Evolutionary conservation across 2,888 invertebrate species (phyloP).

Genomic region (Cordilura impudica): DNA sequence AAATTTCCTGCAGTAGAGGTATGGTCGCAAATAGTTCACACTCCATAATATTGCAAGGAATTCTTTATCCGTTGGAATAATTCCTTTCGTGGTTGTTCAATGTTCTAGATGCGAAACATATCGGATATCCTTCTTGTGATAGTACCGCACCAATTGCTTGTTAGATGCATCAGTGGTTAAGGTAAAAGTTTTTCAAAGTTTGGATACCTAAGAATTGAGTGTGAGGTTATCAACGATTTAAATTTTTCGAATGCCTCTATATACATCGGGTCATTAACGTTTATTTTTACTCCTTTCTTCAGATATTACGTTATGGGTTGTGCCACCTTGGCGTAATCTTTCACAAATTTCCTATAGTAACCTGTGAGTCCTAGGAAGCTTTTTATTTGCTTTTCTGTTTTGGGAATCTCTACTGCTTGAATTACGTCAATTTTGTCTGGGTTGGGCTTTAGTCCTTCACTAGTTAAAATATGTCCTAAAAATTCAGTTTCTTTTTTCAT

Average conservation of each 20-base stretch:
- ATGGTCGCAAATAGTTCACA: slow-evolving; percentile 2
- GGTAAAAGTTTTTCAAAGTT: slow-evolving; percentile 26
- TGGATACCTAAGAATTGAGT: slow-evolving; percentile 14
- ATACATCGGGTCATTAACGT: slow-evolving; percentile 2
- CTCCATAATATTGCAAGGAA: not conserved
- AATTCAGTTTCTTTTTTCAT: not conserved
- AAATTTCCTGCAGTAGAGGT: not conserved
- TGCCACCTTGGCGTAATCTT: slow-evolving; percentile 11
- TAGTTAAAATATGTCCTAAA: not conserved
- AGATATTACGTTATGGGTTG: slow-evolving; percentile 18
- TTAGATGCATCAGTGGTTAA: not conserved
- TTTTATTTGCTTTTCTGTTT: not conserved
- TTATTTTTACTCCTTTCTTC: slow-evolving; percentile 11
- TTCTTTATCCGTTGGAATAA: not conserved
- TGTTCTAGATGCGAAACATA: slow-evolving; percentile 18
- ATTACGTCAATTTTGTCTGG: not conserved
- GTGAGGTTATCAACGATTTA: not conserved
- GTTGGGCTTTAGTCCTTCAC: not conserved
- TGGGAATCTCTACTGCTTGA: not conserved
- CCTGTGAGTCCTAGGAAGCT: slow-evolving; percentile 7
- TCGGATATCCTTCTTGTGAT: not conserved
- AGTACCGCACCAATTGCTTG: slow-evolving; percentile 3
- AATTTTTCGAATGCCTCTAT: slow-evolving; percentile 19
- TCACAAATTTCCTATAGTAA: slow-evolving; percentile 9
- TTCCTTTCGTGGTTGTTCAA: slow-evolving; percentile 14